phyloP scores from a whole-genome alignment of 2,797 vertebrate genomes.

The Melanogrammus aeglefinus region DNA sequence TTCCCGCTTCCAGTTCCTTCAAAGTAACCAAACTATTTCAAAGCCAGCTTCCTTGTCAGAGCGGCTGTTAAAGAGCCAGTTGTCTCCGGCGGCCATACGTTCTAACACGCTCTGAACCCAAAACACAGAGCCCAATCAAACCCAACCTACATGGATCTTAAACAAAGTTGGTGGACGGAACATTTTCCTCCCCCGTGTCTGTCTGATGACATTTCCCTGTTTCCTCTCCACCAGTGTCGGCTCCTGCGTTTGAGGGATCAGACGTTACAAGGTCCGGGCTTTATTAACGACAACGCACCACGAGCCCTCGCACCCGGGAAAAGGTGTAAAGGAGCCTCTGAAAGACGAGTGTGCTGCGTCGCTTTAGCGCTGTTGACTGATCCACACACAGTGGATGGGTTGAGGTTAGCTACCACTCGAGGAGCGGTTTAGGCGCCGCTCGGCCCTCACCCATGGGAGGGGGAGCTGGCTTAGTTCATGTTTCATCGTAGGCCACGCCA shows the following conservation, averaged over 20 bases:
- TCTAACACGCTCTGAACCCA: slow-evolving; percentile 68
- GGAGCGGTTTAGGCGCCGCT: slow-evolving; percentile 61
- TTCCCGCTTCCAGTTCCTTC: background rate
- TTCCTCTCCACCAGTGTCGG: slow-evolving; percentile 67
- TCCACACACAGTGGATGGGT: slow-evolving; percentile 75
- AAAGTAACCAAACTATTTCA: slow-evolving; percentile 8
- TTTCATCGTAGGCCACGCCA: slow-evolving; percentile 65
- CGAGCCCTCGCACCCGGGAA: slow-evolving; percentile 80
- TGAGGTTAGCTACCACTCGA: background rate
- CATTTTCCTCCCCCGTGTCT: slow-evolving; percentile 77
- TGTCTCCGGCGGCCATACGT: slow-evolving; percentile 43
- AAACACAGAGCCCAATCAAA: slow-evolving; percentile 75
- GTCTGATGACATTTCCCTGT: slow-evolving; percentile 91
- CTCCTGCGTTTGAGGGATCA: slow-evolving; percentile 90
- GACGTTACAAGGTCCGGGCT: slow-evolving; percentile 85
- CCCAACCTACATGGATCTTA: slow-evolving; percentile 80
- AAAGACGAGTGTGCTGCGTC: slow-evolving; percentile 79
- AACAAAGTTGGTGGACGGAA: slow-evolving; percentile 85
- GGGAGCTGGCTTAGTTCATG: slow-evolving; percentile 80
- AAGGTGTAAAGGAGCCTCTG: slow-evolving; percentile 92
- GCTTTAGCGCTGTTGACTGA: slow-evolving; percentile 90
- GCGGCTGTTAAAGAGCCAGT: slow-evolving; percentile 41
- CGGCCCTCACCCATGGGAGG: slow-evolving; percentile 74
- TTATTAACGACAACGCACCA: slow-evolving; percentile 91
- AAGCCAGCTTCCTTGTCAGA: slow-evolving; percentile 23